Conservation (phyloP, 1,140 invertebrate genomes). For the Saccostrea glomerata region DNA sequence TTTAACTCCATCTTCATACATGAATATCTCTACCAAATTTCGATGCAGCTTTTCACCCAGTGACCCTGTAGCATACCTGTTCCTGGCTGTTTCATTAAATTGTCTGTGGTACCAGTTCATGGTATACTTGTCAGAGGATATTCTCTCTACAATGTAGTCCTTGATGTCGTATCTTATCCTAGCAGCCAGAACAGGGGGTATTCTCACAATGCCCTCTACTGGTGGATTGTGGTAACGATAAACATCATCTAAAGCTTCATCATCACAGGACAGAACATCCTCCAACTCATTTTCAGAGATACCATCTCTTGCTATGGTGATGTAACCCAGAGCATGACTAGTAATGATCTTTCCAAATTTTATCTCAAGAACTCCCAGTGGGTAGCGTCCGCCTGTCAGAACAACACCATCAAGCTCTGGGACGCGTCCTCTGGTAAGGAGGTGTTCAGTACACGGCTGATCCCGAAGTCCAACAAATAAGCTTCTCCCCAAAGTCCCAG, state of each 20-base stretch:
- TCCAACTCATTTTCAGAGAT: conserved; percentile 76
- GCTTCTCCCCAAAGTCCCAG: conserved; percentile 60
- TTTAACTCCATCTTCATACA: conserved; percentile 63
- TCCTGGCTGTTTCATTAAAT: conserved; percentile 94
- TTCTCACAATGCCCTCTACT: conserved; percentile 69
- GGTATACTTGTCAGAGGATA: conserved; percentile 83
- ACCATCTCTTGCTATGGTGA: conserved; percentile 72
- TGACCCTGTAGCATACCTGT: conserved; percentile 88
- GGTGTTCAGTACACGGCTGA: conserved; percentile 61
- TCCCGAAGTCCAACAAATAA: conserved; percentile 56
- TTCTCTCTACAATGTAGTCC: conserved; percentile 85
- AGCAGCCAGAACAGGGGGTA: conserved; percentile 83
- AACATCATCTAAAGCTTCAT: conserved; percentile 73
- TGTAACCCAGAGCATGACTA: conserved; percentile 88
- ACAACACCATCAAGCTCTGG: conserved; percentile 68
- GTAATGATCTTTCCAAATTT: conserved; percentile 67
- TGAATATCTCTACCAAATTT: conserved; percentile 63
- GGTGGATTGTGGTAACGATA: conserved; percentile 76
- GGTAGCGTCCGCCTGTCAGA: conserved; percentile 63
- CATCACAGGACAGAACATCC: conserved; percentile 76
- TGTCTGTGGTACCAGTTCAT: conserved; percentile 91
- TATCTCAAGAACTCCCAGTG: conserved; percentile 63
- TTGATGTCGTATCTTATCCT: conserved; percentile 84
- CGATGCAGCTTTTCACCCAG: conserved; percentile 61
- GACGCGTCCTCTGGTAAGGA: conserved; percentile 53